Evolutionary conservation across 2,113 vertebrate species (phyloP), one percentile per base, ranked within the genome.

Genomic region (Hydropotes inermis): DNA sequence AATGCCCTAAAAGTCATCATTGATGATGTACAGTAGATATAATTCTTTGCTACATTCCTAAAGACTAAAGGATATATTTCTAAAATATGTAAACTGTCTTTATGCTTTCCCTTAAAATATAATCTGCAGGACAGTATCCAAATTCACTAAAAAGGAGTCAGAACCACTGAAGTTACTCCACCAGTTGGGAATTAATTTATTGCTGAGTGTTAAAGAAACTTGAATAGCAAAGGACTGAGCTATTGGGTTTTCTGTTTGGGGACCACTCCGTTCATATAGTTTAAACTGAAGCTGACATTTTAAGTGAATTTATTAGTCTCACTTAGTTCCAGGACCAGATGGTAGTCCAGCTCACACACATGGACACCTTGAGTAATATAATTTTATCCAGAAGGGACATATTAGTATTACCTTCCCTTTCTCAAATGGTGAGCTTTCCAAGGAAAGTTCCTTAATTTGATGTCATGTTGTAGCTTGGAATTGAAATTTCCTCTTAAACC

Each of bases 231-330:
- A 97, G 58, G 19, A 27, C 25, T 97, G 39, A 97, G 94, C 15
- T 91, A 79, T 47, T 95, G 30, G 21, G n/a, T 98, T 94, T 97
- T 98, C 58, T 89, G 89, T 89, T 97, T 95, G 95, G 95, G 74
- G 60, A 95, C 54, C 58, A 95, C 52, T 94, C 39, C 57, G 50
- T 84, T 95, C 13, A 78, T 97, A 43, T 55, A 91, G 87, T 86
- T 97, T 87, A 98, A 96, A 95, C 74, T 91, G 57, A 98, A 97
- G 39, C 54, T 97, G 87, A 97, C 64, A 98, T 92, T 89, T 97
- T 92, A 98, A 97, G 96, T 84, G 47, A 98, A 95, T 94, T 95
- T 81, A 82, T 87, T 98, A 97, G 85, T 67, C 97, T 98, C n/a
- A 43, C 86, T 97, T 93, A 36, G 36, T 84, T 94, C 95, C 94